Percentiles rank a stretch among this genome's conserved stretches.
These are phyloP conservation scores for Upupa epops DNA, from an alignment of 2,113 vertebrate species.

Conservation along the genomic window DNA sequence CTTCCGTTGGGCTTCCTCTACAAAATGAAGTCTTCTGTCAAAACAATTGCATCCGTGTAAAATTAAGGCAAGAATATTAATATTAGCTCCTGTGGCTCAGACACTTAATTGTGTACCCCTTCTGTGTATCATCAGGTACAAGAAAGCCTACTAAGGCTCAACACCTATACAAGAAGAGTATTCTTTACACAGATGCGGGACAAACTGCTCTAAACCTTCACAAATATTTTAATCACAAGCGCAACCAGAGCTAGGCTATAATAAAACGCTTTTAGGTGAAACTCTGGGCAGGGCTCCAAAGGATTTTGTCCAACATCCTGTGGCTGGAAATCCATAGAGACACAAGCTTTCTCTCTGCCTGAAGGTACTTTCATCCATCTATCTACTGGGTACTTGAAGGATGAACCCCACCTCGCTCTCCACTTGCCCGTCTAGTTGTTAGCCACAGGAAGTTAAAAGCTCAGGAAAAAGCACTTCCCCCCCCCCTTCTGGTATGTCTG, in stretches of 20 bases:
- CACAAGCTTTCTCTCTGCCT: background rate
- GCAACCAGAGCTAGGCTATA: background rate
- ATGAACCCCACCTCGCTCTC: background rate
- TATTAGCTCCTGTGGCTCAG: background rate
- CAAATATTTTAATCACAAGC: constrained; percentile 36
- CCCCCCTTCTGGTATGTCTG: constrained; percentile 51
- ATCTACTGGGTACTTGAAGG: background rate
- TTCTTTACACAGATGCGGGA: background rate
- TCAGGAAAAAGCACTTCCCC: constrained; percentile 23
- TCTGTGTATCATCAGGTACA: background rate
- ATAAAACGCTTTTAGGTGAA: background rate
- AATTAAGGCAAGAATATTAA: background rate
- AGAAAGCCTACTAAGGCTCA: background rate
- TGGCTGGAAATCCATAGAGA: background rate
- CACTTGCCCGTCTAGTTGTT: constrained; percentile 3
- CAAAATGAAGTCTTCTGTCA: background rate
- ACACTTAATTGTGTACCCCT: background rate
- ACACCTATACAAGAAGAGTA: background rate
- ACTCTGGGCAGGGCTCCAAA: constrained; percentile 45
- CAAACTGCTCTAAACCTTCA: constrained; percentile 33
- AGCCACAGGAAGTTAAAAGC: constrained; percentile 49
- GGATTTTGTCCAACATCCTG: constrained; percentile 36
- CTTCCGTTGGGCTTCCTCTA: background rate
- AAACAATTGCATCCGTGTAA: background rate
- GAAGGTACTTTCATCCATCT: background rate